Base-by-base conservation (phyloP, 2,797 vertebrate species). In the Philypnodon macrostomus region DNA sequence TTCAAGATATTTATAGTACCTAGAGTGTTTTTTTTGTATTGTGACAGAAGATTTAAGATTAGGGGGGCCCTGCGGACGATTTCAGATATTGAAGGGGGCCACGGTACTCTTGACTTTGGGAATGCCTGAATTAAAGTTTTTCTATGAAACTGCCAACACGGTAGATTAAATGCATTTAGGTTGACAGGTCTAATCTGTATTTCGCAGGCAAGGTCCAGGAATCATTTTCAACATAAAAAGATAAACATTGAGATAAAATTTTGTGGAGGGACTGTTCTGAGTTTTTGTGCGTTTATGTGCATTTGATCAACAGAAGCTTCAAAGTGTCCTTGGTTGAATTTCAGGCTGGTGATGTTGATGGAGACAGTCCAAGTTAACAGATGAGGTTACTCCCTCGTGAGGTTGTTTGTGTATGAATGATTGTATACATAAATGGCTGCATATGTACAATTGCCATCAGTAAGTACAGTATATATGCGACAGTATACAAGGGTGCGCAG, bases 331-430 rank as follows among this genome's bases (percentile, higher is more conserved):
- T 37, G 40, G 53, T 66, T 53, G 54, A 78, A 74, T 70, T 75
- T 84, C 79, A 78, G 84, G 85, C 87, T 89, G 89, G 85, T 87
- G 85, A 78, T 69, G 72, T 78, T 71, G 58, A 83, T 74, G 76
- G 70, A 76, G 73, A 81, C 60, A 55, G 70, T 81, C 79, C 75
- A 71, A 56, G 74, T 83, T 78, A 79, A 80, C 75, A 74, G 80
- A 80, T 82, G 77, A 79, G 77, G 79, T 87, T 85, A 86, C 90
- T 90, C 87, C 88, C 81, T 86, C 86, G 70, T 83, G 85, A 82
- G 78, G 84, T 81, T 78, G 77, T 79, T 65, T 76, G 81, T 84
- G 80, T 86, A 66, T 83, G 73, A 77, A 77, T 85, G 83, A 86
- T 83, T 85, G 83, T 85, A 69, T 75, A 82, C 80, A 74, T 79